phyloP scores from a whole-genome alignment of 1,140 invertebrate genomes.

The Brachionus rubens region DNA sequence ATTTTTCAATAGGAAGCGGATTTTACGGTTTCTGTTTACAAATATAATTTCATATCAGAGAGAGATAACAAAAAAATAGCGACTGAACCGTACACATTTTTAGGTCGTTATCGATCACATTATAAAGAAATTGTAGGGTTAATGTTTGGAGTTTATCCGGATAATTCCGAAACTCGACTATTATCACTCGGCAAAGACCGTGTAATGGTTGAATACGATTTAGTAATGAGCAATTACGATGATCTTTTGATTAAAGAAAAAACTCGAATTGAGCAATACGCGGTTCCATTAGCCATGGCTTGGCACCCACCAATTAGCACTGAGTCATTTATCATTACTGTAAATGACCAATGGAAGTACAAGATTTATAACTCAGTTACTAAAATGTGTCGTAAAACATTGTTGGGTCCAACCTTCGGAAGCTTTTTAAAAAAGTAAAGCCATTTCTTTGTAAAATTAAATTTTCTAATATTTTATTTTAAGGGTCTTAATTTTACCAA shows the following conservation, averaged over 20 bases:
- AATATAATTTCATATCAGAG: constrained; percentile 48
- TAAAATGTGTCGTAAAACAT: constrained; percentile 66
- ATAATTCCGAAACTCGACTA: neutral
- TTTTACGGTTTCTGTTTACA: constrained; percentile 54
- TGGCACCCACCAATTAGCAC: constrained; percentile 58
- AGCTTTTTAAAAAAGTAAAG: constrained; percentile 62
- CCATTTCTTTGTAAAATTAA: neutral
- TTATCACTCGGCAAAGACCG: constrained; percentile 65
- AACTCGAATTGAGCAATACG: constrained; percentile 66
- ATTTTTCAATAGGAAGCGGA: constrained; percentile 55
- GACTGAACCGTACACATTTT: constrained; percentile 49
- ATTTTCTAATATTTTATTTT: constrained; percentile 39
- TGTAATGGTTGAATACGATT: constrained; percentile 70
- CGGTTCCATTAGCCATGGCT: constrained; percentile 64
- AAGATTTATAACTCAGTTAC: constrained; percentile 67
- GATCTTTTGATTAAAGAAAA: constrained; percentile 57
- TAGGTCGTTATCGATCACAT: constrained; percentile 58
- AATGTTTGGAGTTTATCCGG: constrained; percentile 53
- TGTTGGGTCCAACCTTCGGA: constrained; percentile 67
- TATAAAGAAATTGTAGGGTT: constrained; percentile 59
- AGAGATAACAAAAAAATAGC: constrained; percentile 47
- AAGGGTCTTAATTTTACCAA: constrained; percentile 54
- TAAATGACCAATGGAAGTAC: constrained; percentile 64
- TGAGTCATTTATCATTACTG: constrained; percentile 59
- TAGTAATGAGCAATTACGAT: constrained; percentile 62